Conservation (phyloP, 2,797 vertebrate genomes). For the Hoplostethus atlanticus region DNA sequence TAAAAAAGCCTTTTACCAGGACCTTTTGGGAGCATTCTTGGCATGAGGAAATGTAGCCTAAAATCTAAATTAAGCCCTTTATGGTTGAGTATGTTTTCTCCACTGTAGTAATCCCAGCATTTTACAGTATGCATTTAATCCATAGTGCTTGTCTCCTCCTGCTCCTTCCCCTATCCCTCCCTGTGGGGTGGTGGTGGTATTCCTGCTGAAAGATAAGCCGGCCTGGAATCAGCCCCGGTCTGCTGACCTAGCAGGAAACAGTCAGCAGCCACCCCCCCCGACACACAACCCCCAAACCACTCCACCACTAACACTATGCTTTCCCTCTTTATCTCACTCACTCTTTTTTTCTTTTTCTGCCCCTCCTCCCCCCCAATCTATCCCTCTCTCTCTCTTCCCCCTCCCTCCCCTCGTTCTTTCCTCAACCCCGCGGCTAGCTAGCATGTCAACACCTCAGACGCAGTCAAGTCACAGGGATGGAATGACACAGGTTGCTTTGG, state of each 20-base stretch:
- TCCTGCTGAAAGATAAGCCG: slow-evolving; percentile 72
- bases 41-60: background rate
- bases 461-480: slow-evolving; percentile 46
- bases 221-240: slow-evolving; percentile 63
- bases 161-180: slow-evolving; percentile 23
- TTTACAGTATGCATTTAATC: slow-evolving; percentile 33
- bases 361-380: slow-evolving; percentile 10
- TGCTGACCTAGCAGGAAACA: slow-evolving; percentile 73
- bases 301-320: background rate
- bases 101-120: slow-evolving; percentile 11
- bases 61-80: background rate
- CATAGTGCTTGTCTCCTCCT: slow-evolving; percentile 13
- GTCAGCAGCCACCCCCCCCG: slow-evolving; percentile 32
- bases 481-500: slow-evolving; percentile 49
- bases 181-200: slow-evolving; percentile 61
- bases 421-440: slow-evolving; percentile 32
- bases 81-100: background rate
- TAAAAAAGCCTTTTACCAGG: too few relatives aligned
- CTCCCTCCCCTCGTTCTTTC: slow-evolving; percentile 14
- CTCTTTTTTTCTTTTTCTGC: slow-evolving; percentile 37
- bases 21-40: too few relatives aligned
- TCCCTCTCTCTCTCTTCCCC: slow-evolving; percentile 52
- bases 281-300: background rate
- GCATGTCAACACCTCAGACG: slow-evolving; percentile 66
- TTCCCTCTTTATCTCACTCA: slow-evolving; percentile 43